Evolutionary conservation across 2,113 vertebrate species (phyloP).

Genomic region (Seriola aureovittata): DNA sequence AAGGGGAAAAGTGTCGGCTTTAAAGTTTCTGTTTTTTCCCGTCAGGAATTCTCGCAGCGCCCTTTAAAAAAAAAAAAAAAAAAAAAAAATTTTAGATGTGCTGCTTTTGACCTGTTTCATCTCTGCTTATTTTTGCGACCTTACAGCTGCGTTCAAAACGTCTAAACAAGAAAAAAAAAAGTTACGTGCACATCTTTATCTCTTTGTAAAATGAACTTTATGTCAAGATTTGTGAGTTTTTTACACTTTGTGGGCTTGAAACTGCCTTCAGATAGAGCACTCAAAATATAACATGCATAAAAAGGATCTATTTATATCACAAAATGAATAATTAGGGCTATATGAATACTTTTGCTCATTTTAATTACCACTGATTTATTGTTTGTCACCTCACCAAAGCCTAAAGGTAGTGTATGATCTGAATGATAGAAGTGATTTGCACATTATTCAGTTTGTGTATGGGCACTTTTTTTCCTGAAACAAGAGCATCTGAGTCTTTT

Average conservation of each 20-base stretch:
- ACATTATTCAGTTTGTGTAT: slow-evolving; percentile 55
- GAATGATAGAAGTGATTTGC: slow-evolving; percentile 56
- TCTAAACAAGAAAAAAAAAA: background rate
- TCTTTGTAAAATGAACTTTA: background rate
- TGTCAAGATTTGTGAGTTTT: background rate
- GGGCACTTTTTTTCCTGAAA: slow-evolving; percentile 35
- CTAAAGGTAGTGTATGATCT: slow-evolving; percentile 42
- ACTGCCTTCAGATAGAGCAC: background rate
- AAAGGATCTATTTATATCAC: slow-evolving; percentile 9
- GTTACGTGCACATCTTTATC: background rate
- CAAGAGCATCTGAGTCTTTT: slow-evolving; percentile 67
- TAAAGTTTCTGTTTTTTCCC: slow-evolving; percentile 62
- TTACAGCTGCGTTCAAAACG: background rate
- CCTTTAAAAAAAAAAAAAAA: no score
- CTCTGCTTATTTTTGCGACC: background rate
- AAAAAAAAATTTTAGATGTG: slow-evolving; percentile 14
- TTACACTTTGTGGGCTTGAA: background rate
- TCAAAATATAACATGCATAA: background rate
- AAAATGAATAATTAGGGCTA: background rate
- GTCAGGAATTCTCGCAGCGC: slow-evolving; percentile 55
- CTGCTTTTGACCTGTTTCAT: slow-evolving; percentile 4
- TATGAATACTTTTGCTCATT: slow-evolving; percentile 6
- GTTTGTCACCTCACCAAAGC: background rate
- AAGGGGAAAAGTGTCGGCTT: slow-evolving; percentile 25
- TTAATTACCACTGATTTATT: background rate